phyloP scores from a whole-genome alignment of 2,113 vertebrate genomes.

The Cepphus grylle region DNA sequence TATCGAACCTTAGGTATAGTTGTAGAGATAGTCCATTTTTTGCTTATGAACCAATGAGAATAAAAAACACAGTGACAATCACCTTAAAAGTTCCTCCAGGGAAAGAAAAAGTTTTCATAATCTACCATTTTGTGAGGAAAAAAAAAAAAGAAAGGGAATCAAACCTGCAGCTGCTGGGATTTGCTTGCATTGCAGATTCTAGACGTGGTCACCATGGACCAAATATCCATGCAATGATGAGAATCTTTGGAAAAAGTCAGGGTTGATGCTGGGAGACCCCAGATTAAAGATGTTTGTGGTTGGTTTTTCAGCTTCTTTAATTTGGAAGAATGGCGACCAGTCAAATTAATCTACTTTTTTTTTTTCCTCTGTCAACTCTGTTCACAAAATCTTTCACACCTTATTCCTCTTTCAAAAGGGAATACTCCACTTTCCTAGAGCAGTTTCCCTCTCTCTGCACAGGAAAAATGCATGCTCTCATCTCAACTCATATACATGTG shows the following conservation, averaged over 20 bases:
- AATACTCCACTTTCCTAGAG: neutral
- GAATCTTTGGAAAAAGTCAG: neutral
- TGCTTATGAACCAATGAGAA: neutral
- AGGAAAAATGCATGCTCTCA: neutral
- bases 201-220: neutral
- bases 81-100: neutral
- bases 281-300: neutral
- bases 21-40: neutral
- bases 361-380: accelerated
- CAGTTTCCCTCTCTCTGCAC: neutral
- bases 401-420: neutral
- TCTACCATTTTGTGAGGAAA: neutral
- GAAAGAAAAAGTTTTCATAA: neutral
- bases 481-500: neutral
- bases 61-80: neutral
- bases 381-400: neutral
- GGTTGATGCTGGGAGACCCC: neutral
- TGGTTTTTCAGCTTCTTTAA: neutral
- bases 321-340: neutral
- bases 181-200: neutral
- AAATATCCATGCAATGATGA: neutral
- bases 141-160: neutral
- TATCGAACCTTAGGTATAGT: neutral
- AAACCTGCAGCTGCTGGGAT: neutral
- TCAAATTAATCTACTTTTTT: neutral